phyloP scores from a whole-genome alignment of 2,888 invertebrate genomes.

The Acholoe squamosa region DNA sequence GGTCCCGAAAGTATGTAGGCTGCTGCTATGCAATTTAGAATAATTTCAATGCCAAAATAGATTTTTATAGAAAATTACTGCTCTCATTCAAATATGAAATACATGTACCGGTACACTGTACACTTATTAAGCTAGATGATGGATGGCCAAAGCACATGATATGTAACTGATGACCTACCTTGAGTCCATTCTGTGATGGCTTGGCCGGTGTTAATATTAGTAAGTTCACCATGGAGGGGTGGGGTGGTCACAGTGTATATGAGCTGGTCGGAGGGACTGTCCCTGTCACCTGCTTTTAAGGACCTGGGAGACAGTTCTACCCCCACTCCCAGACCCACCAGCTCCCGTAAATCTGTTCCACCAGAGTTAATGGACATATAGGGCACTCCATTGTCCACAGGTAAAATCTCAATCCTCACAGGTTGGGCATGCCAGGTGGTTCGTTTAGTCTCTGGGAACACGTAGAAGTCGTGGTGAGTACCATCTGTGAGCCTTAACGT shows the following conservation, averaged over 20 bases:
- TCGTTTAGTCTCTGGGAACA: conserved; percentile 78
- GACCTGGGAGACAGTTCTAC: conserved; percentile 76
- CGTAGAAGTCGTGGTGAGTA: conserved; percentile 80
- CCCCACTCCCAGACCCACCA: conserved; percentile 75
- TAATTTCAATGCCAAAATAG: too few relatives aligned
- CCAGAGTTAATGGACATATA: conserved; percentile 79
- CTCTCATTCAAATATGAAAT: too few relatives aligned
- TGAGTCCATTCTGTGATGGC: conserved; percentile 81
- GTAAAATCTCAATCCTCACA: conserved; percentile 79
- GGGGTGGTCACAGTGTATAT: conserved; percentile 76
- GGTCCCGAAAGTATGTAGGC: too few relatives aligned
- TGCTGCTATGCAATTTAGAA: too few relatives aligned
- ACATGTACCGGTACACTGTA: too few relatives aligned
- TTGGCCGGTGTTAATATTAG: conserved; percentile 74
- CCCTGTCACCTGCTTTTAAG: conserved; percentile 79
- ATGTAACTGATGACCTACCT: conserved; percentile 75
- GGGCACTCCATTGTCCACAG: conserved; percentile 82
- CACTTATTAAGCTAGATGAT: too few relatives aligned
- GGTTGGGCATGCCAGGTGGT: conserved; percentile 78
- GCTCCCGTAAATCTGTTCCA: conserved; percentile 75
- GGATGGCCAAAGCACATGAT: too few relatives aligned
- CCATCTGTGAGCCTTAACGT: conserved; percentile 82
- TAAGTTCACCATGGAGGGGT: conserved; percentile 79
- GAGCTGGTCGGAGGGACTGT: conserved; percentile 77
- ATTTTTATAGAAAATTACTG: too few relatives aligned